phyloP scores from a whole-genome alignment of 2,888 invertebrate genomes.

The Carpatolechia fugitivella region DNA sequence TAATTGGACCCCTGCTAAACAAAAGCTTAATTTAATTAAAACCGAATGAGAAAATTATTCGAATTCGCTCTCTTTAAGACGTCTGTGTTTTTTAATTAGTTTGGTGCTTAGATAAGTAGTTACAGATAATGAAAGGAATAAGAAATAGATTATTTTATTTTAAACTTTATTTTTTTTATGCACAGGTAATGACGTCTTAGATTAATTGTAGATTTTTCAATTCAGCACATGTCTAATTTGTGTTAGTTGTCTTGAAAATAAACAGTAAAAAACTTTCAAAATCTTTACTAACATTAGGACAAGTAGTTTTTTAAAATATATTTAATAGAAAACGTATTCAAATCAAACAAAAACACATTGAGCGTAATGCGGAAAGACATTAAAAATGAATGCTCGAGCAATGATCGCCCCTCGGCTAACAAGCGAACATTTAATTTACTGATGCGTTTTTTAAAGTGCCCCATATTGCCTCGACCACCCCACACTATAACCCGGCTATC shows the following conservation, averaged over 20 bases:
- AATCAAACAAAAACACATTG: not conserved
- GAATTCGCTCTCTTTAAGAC: not conserved
- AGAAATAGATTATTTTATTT: too few relatives aligned
- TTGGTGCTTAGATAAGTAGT: too few relatives aligned
- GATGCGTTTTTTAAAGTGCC: constrained; percentile 73
- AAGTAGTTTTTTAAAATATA: not conserved
- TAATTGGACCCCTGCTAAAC: not conserved
- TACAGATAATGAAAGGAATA: too few relatives aligned
- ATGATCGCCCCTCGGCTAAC: constrained; percentile 51
- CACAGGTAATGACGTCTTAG: too few relatives aligned
- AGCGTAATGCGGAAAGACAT: constrained; percentile 14
- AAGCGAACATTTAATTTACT: constrained; percentile 77
- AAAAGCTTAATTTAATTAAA: not conserved
- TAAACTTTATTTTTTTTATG: too few relatives aligned
- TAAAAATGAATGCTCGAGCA: constrained; percentile 20
- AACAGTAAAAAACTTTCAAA: not conserved
- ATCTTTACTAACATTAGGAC: not conserved
- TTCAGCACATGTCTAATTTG: too few relatives aligned
- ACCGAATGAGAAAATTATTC: not conserved
- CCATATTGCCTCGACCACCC: constrained; percentile 56
- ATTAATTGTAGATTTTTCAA: too few relatives aligned
- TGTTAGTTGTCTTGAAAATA: too few relatives aligned
- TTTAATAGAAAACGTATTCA: not conserved
- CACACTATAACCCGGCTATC: constrained; percentile 36
- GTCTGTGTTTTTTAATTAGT: too few relatives aligned